Base-by-base conservation (phyloP, 35 echinoderm and acorn worm species). In the Chiridota heheva region DNA sequence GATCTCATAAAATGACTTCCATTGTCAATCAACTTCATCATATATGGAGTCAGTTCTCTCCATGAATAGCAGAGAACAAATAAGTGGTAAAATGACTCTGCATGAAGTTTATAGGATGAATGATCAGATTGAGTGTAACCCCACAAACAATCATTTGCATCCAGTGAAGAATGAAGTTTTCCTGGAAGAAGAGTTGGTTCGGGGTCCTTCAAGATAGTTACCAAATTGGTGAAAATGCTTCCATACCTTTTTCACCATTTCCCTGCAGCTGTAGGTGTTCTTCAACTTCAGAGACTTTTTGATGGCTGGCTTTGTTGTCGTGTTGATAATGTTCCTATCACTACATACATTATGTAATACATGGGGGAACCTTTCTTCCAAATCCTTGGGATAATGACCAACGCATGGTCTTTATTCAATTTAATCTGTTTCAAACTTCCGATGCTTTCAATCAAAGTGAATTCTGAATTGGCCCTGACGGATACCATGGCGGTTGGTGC, bases 1-100 rank as follows among this genome's bases (percentile, higher is more conserved):
- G 13, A 31, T 15, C 34, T 57, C 72, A 76, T 40, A n/a, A 76
- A 76, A 1, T 40, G 15, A 34, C 51, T 49, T 20, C 36, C 75
- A 36, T 60, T 80, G 47, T 95, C 81, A 38, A 95, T 81, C 12
- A 79, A 69, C 40, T 80, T 95, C 0, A 95, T 79, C 91, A 95
- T 84, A 42, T 88, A 95, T 0, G 91, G 91, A 7, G 91, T 95
- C 17, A 95, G 26, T 20, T 84, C 81, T 24, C 46, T 61, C 48
- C 69, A 75, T 48, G 60, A 41, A 74, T 95, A 78, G 38, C 55
- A 33, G 13, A 78, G 55, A 28, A 32, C 42, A 78, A 78, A 78
- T 26, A 78, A 78, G 33, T 78, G 75, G 33, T 78, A 78, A 26
- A 95, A 88, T 5, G 20, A 49, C 26, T 78, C 85, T 12, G 85